Evolutionary conservation across 2,113 vertebrate genomes (phyloP), one percentile per base, ranked within the genome.

Genomic region (Peromyscus leucopus): DNA sequence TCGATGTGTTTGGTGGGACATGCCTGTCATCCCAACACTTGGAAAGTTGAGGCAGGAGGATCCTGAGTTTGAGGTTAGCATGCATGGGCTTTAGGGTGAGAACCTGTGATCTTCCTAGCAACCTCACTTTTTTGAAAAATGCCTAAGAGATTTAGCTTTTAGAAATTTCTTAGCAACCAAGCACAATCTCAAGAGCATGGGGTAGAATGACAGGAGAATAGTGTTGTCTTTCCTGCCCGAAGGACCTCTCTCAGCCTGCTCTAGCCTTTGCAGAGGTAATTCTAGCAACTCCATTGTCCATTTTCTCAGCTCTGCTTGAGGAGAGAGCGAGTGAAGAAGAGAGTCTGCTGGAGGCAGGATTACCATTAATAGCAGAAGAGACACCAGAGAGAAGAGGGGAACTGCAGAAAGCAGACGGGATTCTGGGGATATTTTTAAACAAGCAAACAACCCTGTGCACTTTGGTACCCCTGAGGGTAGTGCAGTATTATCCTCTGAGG

Each of bases 281-380:
- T 94, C 55, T 94, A 55, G 79, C 80, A 78, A 92, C 24, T 22
- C 51, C 48, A 33, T 94, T 96, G 90, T 82, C 55, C 83, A 0
- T 90, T 92, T 93, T 95, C 84, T 95, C 84, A 92, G 24, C 61
- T 90, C 51, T 33, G 63, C 17, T 57, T 92, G 79, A 83, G 94
- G 83, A 90, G 72, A 76, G 86, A 83, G 72, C 63, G 79, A 21
- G 24, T 89, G 51, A 91, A 95, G 42, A 31, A 94, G 61, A 91
- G 61, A 90, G 90, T 79, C 74, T 67, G 69, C 75, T 80, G 74
- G 80, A 95, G 76, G 63, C 84, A 67, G 90, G 72, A 39, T 8
- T 33, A 69, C 88, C 94, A 51, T 95, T 97, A 94, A 96, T 95
- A 92, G 93, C 88, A 90, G 84, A 91, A 85, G 80, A 55, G 80